Evolutionary conservation across 2,888 invertebrate species (phyloP), one percentile per base, ranked within the genome.

Genomic region (Globia sparganii): DNA sequence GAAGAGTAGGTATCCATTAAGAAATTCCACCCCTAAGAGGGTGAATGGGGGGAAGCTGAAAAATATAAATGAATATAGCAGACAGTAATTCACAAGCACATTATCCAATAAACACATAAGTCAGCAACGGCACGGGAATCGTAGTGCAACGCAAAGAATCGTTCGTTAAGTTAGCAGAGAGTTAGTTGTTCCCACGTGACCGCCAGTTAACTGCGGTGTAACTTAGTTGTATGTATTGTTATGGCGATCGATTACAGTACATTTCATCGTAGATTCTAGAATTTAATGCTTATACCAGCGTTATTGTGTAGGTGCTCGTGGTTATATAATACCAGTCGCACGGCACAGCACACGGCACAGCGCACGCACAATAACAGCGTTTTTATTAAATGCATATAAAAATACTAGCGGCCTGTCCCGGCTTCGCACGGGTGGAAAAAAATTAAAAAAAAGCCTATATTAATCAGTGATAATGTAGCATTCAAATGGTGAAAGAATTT

Each of bases 111-210:
- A 75, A 75, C 37, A 53, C 59, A 70, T 31, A 79, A 79, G 62
- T 83, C 49, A 72, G 75, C 21, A 70, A 62, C 25, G 65, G 18
- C 70, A 6, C 21, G 83, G 79, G 83, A 53, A 78, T 64, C 46
- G 62, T 25, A 74, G 11, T 70, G 75, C 66, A 83, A 59, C 46
- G 65, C 69, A 72, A 83, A 79, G 83, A 83, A 83, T 79, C 62
- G 78, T 78, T 68, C 37, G 79, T 83, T 82, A 79, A 72, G 59
- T 72, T 79, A 46, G 5, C 67, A 62, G 31, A 77, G 82, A 81
- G 82, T 62, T 73, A 58, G 78, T 77, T 21, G 72, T n/a, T 77
- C 81, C 82, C 78, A n/a, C 11, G 82, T 66, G 81, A 46, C 72
- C 31, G 0, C 8, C 31, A 56, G 68, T 77, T 82, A 58, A 43